Conservation (phyloP, 2,113 vertebrate species). For the Clupea harengus region DNA sequence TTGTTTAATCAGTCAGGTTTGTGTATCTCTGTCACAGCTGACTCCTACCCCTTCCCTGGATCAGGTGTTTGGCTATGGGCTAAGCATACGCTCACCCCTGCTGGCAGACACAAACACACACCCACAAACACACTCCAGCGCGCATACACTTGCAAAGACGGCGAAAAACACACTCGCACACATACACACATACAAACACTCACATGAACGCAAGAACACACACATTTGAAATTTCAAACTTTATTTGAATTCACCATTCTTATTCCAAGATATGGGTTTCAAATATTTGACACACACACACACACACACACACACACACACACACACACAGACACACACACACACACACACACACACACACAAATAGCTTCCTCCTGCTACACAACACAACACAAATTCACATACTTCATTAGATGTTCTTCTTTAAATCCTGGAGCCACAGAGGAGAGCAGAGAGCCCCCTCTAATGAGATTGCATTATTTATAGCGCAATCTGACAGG, state of each 20-base stretch:
- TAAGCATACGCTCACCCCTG: not conserved
- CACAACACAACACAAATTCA: constrained; percentile 17
- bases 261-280: not conserved
- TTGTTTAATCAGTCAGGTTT: constrained; percentile 14
- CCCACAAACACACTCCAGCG: not conserved
- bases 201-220: not conserved
- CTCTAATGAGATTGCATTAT: constrained; percentile 66
- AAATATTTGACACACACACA: constrained; percentile 14
- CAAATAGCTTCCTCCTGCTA: not conserved
- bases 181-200: not conserved
- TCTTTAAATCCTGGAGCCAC: not conserved
- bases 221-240: not conserved
- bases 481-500: constrained; percentile 62
- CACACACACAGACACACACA: constrained; percentile 10
- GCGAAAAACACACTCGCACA: not conserved
- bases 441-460: not conserved
- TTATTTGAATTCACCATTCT: not conserved
- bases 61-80: not conserved
- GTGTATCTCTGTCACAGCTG: not conserved
- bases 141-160: not conserved
- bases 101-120: constrained; percentile 18
- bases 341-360: constrained; percentile 9
- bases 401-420: constrained; percentile 18
- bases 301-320: not conserved
- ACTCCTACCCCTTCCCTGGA: not conserved